These are phyloP conservation scores for Emydoidea blandingii DNA, from an alignment of 2,797 vertebrate genomes.

Conservation along the genomic window DNA sequence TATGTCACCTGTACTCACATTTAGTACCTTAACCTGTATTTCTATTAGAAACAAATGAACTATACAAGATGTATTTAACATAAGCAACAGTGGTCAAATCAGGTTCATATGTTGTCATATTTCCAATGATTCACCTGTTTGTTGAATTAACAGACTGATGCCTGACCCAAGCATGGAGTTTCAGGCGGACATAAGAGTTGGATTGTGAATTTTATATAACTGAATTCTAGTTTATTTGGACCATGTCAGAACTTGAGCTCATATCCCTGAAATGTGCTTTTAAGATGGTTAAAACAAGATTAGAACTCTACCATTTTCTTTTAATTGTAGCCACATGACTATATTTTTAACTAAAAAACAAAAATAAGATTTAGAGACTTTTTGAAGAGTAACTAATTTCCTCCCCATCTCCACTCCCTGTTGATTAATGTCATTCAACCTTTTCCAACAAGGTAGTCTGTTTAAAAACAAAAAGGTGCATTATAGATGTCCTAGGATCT, in stretches of 20 bases:
- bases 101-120: neutral
- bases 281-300: neutral
- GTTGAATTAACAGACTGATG: neutral
- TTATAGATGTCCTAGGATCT: neutral
- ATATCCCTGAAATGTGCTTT: neutral
- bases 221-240: neutral
- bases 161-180: neutral
- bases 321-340: neutral
- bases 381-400: neutral
- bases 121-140: neutral
- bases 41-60: neutral
- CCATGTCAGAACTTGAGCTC: neutral
- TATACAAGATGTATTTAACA: neutral
- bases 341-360: neutral
- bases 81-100: constrained; percentile 1
- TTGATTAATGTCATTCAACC: neutral
- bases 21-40: neutral
- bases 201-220: neutral
- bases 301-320: neutral
- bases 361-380: neutral
- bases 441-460: neutral
- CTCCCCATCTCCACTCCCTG: neutral
- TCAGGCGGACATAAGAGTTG: neutral
- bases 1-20: neutral
- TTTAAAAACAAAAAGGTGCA: neutral